Percentiles rank a stretch among this genome's conserved stretches.
phyloP scores from a whole-genome alignment of 2,797 vertebrate species.

The Etheostoma perlongum region DNA sequence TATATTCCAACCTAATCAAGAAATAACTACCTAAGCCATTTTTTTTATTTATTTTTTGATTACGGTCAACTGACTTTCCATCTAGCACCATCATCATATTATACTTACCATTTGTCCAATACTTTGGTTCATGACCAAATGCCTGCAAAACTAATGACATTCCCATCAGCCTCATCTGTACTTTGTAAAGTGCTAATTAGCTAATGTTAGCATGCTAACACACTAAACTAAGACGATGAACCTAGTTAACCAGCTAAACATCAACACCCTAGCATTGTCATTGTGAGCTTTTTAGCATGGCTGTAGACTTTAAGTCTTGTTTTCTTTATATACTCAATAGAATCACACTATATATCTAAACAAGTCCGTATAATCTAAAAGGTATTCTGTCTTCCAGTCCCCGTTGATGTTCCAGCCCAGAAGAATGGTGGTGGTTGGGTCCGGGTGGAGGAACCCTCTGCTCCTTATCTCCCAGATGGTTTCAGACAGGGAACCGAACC shows the following conservation, averaged over 20 bases:
- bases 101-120: neutral
- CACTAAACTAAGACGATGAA: neutral
- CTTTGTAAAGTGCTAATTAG: neutral
- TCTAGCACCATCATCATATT: neutral
- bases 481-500: constrained; percentile 37
- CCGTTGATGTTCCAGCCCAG: constrained; percentile 61
- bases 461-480: constrained; percentile 23
- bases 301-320: no score
- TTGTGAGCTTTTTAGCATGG: neutral
- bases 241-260: neutral
- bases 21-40: neutral
- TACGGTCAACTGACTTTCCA: neutral
- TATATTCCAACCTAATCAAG: neutral
- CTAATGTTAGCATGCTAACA: neutral
- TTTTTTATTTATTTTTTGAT: neutral
- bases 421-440: constrained; percentile 69
- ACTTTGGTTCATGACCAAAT: neutral
- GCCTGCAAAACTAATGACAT: neutral
- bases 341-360: neutral
- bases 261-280: neutral
- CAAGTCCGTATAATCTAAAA: neutral
- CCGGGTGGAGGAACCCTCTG: constrained; percentile 52
- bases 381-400: constrained; percentile 47
- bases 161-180: neutral
- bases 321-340: neutral